Evolutionary conservation across 1,140 invertebrate species (phyloP), one percentile per base, ranked within the genome.

Genomic region (Gryon sp.): DNA sequence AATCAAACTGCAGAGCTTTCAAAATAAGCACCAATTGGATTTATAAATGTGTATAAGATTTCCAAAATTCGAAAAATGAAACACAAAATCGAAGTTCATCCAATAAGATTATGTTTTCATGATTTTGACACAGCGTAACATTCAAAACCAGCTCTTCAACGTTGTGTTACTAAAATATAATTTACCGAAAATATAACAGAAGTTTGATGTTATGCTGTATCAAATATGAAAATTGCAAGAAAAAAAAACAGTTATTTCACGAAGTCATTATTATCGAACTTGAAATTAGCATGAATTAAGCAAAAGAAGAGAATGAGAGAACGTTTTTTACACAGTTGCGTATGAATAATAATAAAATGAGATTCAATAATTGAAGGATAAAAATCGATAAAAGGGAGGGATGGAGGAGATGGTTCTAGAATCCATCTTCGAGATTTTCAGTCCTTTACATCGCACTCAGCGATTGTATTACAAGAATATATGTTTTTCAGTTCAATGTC

Each of bases 391-490:
- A 24, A 24, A 34, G 46, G 26, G 20, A 19, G 19, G 53, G 24
- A 15, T 11, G 11, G 18, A 16, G 36, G 19, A 0, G 43, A 50
- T 55, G 60, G 46, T 24, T 68, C 48, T 40, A 68, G 41, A 68
- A 57, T 48, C 63, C 50, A 69, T 48, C 52, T 60, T 70, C 52
- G 46, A 72, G 40, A 70, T 60, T 62, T 53, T 72, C 68, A 62
- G 57, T 63, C 24, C 68, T 62, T 55, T 18, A 26, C 15, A 63
- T 63, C 57, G 41, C 68, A 48, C 4, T 41, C 38, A 8, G 45
- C 43, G 55, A 70, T 70, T 36, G 53, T 36, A 12, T 77, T 72
- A 68, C 11, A 72, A 60, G 55, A 68, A 73, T 73, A 68, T 46
- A 63, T 63, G 32, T 41, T 48, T 62, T 63, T 20, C 8, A 16